These are phyloP conservation scores for Rhynchotus rufescens DNA, from an alignment of 2,797 vertebrate genomes.

Conservation along the genomic window DNA sequence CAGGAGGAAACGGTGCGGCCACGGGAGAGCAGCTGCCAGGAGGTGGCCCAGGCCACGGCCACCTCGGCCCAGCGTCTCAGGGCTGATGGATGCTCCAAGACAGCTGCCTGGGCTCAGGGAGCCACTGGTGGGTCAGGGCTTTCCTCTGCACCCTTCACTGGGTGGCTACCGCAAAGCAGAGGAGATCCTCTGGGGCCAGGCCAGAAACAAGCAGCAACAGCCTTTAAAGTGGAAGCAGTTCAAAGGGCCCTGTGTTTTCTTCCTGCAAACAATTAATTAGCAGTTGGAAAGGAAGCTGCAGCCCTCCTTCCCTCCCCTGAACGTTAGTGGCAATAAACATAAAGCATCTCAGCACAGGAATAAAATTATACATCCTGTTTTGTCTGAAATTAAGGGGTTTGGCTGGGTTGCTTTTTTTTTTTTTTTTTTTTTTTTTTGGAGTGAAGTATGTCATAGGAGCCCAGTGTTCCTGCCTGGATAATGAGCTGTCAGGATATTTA, in stretches of 20 bases:
- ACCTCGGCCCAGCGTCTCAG: neutral
- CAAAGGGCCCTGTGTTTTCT: neutral
- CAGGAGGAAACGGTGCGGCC: too few relatives aligned
- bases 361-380: conserved; percentile 68
- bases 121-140: too few relatives aligned
- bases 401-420: neutral
- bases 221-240: conserved; percentile 29
- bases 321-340: conserved; percentile 46
- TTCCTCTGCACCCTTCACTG: too few relatives aligned
- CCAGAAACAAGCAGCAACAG: neutral
- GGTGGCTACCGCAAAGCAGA: neutral
- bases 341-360: conserved; percentile 1
- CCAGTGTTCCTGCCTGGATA: conserved; percentile 26
- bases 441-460: neutral
- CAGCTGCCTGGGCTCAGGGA: too few relatives aligned
- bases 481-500: conserved; percentile 43
- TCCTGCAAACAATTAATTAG: conserved; percentile 59
- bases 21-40: too few relatives aligned
- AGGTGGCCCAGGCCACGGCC: neutral
- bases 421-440: conserved; percentile 8
- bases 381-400: conserved; percentile 9
- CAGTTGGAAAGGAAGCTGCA: conserved; percentile 60
- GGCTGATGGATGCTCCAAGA: too few relatives aligned
- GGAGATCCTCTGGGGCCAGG: neutral
- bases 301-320: conserved; percentile 19